phyloP scores from a whole-genome alignment of 2,113 vertebrate genomes.

The Marmota monax region DNA sequence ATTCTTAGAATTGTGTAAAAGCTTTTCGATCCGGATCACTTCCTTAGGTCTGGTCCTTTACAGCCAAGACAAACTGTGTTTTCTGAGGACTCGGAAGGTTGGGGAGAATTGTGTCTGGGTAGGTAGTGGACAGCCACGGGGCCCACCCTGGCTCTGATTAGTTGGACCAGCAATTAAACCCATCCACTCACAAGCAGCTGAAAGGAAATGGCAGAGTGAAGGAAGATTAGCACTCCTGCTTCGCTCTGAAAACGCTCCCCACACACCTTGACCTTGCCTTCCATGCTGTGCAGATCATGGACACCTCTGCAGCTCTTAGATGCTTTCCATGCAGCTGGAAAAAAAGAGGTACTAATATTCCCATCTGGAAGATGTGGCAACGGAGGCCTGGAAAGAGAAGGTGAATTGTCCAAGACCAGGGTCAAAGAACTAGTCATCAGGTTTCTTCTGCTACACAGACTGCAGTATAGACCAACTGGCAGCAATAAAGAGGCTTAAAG shows the following conservation, averaged over 20 bases:
- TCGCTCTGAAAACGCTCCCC: background rate
- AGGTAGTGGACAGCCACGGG: background rate
- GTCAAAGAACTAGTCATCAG: background rate
- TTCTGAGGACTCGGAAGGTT: conserved; percentile 56
- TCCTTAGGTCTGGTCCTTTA: conserved; percentile 53
- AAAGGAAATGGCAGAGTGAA: background rate
- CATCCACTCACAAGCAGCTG: background rate
- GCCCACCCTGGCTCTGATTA: background rate
- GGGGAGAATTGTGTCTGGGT: conserved; percentile 49
- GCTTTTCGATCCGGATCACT: conserved; percentile 53
- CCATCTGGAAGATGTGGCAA: background rate
- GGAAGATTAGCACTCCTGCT: background rate
- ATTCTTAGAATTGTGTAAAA: conserved; percentile 55
- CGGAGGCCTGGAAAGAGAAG: conserved; percentile 29
- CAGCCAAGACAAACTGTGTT: conserved; percentile 66
- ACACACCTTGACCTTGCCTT: background rate
- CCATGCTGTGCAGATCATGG: background rate
- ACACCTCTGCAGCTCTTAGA: background rate
- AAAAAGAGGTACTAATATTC: background rate
- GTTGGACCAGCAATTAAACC: background rate
- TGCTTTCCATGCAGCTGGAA: background rate
- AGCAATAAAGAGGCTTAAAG: background rate
- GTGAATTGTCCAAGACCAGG: background rate
- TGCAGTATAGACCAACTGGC: background rate
- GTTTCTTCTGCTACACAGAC: background rate